Percentiles rank a stretch among this genome's conserved stretches.
phyloP scores from a whole-genome alignment of 2,113 vertebrate genomes.

The Regulus satrapa region DNA sequence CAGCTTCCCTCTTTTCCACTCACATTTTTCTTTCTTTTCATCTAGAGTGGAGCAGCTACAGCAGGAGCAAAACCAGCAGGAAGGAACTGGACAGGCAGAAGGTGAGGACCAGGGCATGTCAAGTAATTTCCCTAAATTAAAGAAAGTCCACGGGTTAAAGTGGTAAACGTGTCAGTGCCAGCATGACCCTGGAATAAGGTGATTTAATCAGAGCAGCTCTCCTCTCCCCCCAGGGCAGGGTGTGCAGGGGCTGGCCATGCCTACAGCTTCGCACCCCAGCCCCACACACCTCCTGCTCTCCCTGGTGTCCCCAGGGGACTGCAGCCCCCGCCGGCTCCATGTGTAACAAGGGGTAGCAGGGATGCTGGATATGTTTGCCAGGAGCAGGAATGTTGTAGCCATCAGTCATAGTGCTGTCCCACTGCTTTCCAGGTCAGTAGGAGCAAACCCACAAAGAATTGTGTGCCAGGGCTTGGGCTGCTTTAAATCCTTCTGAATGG shows the following conservation, averaged over 20 bases:
- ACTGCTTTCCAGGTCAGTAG: background rate
- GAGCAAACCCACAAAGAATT: background rate
- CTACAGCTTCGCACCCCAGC: background rate
- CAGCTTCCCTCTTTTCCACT: background rate
- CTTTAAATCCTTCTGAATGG: background rate
- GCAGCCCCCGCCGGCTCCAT: rapidly evolving
- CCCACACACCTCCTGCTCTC: background rate
- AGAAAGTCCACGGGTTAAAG: background rate
- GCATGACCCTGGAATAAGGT: background rate
- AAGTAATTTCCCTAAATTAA: background rate
- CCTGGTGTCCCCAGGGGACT: rapidly evolving
- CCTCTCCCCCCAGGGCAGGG: background rate
- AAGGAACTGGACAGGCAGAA: background rate
- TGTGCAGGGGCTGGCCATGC: background rate
- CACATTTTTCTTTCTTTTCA: background rate
- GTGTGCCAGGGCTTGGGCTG: background rate
- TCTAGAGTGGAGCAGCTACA: background rate
- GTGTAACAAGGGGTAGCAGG: rapidly evolving
- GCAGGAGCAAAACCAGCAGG: background rate
- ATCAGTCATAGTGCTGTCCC: background rate
- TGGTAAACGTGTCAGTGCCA: background rate
- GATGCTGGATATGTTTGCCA: background rate
- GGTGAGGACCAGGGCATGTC: background rate
- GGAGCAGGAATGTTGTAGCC: background rate
- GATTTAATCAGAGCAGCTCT: background rate